These are phyloP conservation scores for Pelobates fuscus DNA, from an alignment of 2,113 vertebrate species.

Conservation along the genomic window DNA sequence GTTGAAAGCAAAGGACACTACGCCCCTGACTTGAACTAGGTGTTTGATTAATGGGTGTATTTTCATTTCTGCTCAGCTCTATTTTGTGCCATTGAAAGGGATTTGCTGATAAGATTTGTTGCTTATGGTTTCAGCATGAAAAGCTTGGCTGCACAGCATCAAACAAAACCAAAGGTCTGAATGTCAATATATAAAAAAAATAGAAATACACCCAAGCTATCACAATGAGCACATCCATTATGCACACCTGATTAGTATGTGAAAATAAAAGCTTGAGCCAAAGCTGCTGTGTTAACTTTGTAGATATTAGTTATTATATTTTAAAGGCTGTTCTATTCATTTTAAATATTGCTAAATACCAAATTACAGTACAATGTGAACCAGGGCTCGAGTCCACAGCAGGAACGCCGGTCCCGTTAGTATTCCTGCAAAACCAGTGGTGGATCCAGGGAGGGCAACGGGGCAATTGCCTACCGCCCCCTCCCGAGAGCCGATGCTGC, in stretches of 20 bases:
- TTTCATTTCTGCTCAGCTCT: constrained; percentile 51
- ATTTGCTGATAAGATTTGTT: constrained; percentile 51
- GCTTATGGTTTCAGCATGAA: constrained; percentile 45
- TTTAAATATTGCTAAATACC: constrained; percentile 40
- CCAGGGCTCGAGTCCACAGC: too few species aligned
- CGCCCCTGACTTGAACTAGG: constrained; percentile 25
- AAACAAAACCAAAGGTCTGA: constrained; percentile 41
- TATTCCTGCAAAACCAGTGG: too few species aligned
- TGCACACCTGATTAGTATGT: constrained; percentile 26
- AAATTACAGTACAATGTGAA: constrained; percentile 25
- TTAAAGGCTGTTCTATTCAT: constrained; percentile 10
- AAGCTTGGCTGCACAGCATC: constrained; percentile 18
- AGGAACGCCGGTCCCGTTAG: too few species aligned
- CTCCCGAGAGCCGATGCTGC: too few species aligned
- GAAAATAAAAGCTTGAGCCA: constrained; percentile 22
- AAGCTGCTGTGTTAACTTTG: constrained; percentile 11
- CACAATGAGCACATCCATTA: constrained; percentile 34
- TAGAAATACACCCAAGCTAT: constrained; percentile 7
- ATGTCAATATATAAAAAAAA: constrained; percentile 30
- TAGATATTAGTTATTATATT: constrained; percentile 9
- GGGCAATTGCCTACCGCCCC: too few species aligned
- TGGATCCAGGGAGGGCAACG: too few species aligned
- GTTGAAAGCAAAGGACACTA: constrained; percentile 50
- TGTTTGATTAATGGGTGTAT: constrained; percentile 47
- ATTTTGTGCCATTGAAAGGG: constrained; percentile 49